Evolutionary conservation across 2,888 invertebrate species (phyloP).

Genomic region (Busseola fusca): DNA sequence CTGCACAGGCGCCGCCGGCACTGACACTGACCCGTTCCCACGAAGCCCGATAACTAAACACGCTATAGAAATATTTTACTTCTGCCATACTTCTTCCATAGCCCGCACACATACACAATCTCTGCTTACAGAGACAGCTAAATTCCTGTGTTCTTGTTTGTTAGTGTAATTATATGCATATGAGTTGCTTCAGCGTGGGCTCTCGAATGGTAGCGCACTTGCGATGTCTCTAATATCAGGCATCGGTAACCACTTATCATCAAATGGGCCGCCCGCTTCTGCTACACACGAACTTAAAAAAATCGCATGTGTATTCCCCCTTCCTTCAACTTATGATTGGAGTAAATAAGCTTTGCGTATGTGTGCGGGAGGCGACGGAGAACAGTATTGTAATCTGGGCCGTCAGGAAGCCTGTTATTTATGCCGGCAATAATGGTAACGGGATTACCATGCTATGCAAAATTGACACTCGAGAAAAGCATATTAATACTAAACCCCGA

Average conservation of each 20-base stretch:
- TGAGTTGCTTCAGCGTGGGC: neutral
- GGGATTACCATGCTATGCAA: constrained; percentile 28
- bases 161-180: neutral
- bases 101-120: constrained; percentile 1
- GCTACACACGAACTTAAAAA: constrained; percentile 6
- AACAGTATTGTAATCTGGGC: constrained; percentile 32
- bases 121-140: neutral
- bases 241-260: neutral
- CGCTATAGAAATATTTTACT: constrained; percentile 38
- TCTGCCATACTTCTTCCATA: constrained; percentile 12
- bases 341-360: constrained; percentile 1
- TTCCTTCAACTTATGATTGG: neutral
- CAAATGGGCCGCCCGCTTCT: constrained; percentile 5
- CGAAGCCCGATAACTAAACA: constrained; percentile 59
- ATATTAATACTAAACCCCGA: neutral
- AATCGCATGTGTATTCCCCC: neutral
- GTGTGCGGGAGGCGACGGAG: neutral
- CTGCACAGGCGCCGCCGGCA: constrained; percentile 71
- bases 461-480: constrained; percentile 6
- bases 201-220: neutral
- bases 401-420: constrained; percentile 54
- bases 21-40: constrained; percentile 78
- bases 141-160: neutral
- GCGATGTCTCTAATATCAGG: neutral
- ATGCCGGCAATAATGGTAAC: constrained; percentile 51